phyloP scores from a whole-genome alignment of 64 coral and sea anemone species.

The Stichodactyla helianthus region DNA sequence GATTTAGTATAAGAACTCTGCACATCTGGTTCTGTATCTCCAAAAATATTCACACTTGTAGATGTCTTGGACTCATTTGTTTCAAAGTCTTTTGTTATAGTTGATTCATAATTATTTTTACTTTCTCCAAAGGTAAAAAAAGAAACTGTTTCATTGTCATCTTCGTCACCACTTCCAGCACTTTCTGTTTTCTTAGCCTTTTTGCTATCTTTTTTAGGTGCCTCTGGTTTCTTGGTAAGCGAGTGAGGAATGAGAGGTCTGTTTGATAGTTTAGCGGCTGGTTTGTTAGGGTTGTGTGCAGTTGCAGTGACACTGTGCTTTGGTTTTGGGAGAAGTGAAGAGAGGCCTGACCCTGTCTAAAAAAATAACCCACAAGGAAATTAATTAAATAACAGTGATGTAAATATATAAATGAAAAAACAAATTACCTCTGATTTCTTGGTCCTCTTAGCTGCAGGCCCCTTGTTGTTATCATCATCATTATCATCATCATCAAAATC shows the following conservation, averaged over 20 bases:
- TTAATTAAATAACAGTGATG: neutral
- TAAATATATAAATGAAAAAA: neutral
- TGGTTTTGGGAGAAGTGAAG: slow-evolving; percentile 86
- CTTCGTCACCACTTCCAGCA: slow-evolving; percentile 52
- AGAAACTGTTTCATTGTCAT: slow-evolving; percentile 50
- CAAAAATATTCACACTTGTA: neutral
- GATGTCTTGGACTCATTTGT: neutral
- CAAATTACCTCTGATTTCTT: slow-evolving; percentile 57
- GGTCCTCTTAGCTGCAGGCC: slow-evolving; percentile 36
- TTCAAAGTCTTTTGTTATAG: neutral
- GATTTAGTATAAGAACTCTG: neutral
- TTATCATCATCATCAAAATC: slow-evolving; percentile 84
- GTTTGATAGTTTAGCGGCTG: slow-evolving; percentile 67
- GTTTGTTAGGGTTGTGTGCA: slow-evolving; percentile 80
- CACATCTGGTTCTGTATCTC: neutral
- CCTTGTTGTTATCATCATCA: slow-evolving; percentile 33
- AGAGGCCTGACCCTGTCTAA: slow-evolving; percentile 78
- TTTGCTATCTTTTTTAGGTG: slow-evolving; percentile 26
- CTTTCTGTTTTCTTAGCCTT: slow-evolving; percentile 17
- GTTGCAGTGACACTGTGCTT: slow-evolving; percentile 86
- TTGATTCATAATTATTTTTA: neutral
- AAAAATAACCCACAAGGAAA: neutral
- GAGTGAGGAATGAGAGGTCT: slow-evolving; percentile 88
- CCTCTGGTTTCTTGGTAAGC: slow-evolving; percentile 58
- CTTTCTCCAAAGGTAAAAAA: slow-evolving; percentile 83